Conservation (phyloP, 2,888 invertebrate genomes). For the Venusia cambrica region DNA sequence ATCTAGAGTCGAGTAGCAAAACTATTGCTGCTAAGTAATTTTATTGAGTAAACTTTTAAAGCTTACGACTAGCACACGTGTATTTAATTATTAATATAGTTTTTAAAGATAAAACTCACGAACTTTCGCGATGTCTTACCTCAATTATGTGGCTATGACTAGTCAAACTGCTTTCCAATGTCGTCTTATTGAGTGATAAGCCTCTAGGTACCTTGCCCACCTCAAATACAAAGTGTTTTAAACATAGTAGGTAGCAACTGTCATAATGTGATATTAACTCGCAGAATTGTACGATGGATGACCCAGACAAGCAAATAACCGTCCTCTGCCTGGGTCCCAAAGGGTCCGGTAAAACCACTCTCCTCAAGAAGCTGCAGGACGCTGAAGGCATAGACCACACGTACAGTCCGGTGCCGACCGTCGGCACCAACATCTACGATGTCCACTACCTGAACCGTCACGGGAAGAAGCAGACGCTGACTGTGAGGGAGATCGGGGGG, state of each 20-base stretch:
- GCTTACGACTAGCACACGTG: too few relatives aligned
- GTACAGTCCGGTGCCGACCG: conserved; percentile 89
- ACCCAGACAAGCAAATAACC: conserved; percentile 62
- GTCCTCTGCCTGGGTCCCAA: conserved; percentile 88
- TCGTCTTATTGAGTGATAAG: too few relatives aligned
- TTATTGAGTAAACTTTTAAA: conserved; percentile 43
- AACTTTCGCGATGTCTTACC: too few relatives aligned
- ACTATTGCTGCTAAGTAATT: conserved; percentile 31
- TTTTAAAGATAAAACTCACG: too few relatives aligned
- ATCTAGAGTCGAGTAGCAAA: conserved; percentile 52
- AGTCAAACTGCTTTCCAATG: too few relatives aligned
- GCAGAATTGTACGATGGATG: conserved; percentile 62
- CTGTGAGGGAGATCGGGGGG: conserved; percentile 89
- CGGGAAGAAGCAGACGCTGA: conserved; percentile 76
- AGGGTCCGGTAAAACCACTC: conserved; percentile 90
- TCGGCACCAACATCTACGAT: conserved; percentile 88
- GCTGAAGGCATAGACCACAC: conserved; percentile 87
- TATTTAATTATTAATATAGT: too few relatives aligned
- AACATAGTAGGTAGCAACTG: too few relatives aligned
- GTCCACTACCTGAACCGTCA: conserved; percentile 74
- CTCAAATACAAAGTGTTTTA: too few relatives aligned
- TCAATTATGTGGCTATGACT: too few relatives aligned
- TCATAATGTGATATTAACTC: too few relatives aligned
- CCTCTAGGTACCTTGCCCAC: too few relatives aligned
- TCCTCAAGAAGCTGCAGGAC: conserved; percentile 87